phyloP scores from a whole-genome alignment of 2,113 vertebrate genomes.

The Oceanodroma tethys region DNA sequence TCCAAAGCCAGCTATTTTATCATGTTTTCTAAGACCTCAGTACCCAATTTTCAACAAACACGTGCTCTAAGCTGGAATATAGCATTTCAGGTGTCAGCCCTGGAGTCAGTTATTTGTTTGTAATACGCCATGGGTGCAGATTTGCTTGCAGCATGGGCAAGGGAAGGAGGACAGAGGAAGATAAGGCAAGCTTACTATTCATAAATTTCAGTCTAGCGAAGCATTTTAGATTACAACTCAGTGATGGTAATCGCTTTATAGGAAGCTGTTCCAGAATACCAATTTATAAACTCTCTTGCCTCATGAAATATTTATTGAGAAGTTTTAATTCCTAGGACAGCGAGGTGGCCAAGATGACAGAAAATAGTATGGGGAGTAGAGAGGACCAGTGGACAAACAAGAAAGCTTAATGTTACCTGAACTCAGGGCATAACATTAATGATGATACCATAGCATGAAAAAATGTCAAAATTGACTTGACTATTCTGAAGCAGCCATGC shows the following conservation, averaged over 20 bases:
- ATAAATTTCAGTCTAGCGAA: constrained; percentile 10
- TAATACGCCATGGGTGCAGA: background rate
- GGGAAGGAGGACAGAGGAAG: background rate
- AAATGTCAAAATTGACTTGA: background rate
- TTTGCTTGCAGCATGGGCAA: background rate
- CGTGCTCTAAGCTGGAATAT: background rate
- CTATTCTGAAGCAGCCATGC: background rate
- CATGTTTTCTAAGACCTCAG: background rate
- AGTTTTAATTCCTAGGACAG: background rate
- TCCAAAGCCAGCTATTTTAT: background rate
- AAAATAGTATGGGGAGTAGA: background rate
- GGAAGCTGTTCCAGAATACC: constrained; percentile 2
- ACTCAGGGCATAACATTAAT: background rate
- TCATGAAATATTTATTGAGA: background rate
- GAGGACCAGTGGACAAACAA: background rate
- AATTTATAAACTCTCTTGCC: background rate
- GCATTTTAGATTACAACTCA: constrained; percentile 20
- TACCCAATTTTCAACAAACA: background rate
- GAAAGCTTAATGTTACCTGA: background rate
- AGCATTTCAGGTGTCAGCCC: background rate
- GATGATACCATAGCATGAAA: background rate
- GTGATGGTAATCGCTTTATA: constrained; percentile 13
- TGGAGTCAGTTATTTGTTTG: background rate
- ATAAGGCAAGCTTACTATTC: constrained; percentile 8
- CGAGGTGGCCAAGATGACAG: background rate